Evolutionary conservation across 1,140 invertebrate species (phyloP).

Genomic region (Sycobia sp.): DNA sequence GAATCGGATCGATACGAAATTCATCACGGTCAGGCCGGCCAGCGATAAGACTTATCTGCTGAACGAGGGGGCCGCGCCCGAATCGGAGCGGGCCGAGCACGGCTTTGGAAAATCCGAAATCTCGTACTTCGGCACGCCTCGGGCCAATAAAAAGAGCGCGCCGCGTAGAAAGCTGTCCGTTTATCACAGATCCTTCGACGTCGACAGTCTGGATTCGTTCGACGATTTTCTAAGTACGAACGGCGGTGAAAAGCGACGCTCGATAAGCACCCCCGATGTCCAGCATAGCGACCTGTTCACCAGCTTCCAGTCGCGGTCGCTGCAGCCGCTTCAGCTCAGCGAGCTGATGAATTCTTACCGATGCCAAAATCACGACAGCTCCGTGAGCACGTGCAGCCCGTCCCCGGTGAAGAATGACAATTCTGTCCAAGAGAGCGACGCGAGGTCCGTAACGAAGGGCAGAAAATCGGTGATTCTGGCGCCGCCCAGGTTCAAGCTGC

Average conservation of each 20-base stretch:
- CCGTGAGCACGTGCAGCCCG: too few relatives aligned
- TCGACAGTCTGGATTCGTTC: constrained; percentile 31
- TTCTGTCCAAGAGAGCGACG: background rate
- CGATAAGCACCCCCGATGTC: background rate
- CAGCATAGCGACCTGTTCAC: constrained; percentile 10
- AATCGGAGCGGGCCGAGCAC: background rate
- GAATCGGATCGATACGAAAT: too few relatives aligned
- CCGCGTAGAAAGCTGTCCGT: constrained; percentile 46
- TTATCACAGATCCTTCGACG: constrained; percentile 42
- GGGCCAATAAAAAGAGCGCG: background rate
- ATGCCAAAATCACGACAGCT: background rate
- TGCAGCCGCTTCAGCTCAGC: too few relatives aligned
- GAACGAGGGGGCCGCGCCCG: background rate
- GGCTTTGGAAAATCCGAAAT: background rate
- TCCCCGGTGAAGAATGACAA: constrained; percentile 17
- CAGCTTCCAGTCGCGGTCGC: too few relatives aligned
- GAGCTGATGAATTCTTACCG: constrained; percentile 1
- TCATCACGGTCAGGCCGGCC: background rate
- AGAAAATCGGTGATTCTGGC: constrained; percentile 14
- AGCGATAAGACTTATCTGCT: background rate
- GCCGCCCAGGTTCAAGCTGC: constrained; percentile 32
- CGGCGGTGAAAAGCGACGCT: constrained; percentile 7
- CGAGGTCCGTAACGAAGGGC: background rate
- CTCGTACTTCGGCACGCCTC: constrained; percentile 13
- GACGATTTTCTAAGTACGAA: background rate